Evolutionary conservation across 2,888 invertebrate species (phyloP).

Genomic region (Toxonevra muliebris): DNA sequence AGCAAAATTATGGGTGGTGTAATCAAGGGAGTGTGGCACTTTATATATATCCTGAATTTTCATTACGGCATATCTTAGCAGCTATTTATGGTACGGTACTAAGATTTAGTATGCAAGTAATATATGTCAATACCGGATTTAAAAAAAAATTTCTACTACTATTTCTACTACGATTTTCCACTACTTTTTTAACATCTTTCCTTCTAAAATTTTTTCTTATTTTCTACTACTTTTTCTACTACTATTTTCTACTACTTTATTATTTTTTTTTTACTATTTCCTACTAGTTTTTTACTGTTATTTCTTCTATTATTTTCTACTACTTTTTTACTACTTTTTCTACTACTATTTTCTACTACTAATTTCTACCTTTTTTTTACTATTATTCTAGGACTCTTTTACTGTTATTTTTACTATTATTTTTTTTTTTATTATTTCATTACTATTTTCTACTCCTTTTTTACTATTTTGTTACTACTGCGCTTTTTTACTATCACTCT

Average conservation of each 20-base stretch:
- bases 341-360: not conserved
- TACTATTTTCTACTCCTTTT: not conserved
- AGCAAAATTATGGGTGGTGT: too few relatives aligned
- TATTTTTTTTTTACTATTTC: not conserved
- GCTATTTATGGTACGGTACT: too few relatives aligned
- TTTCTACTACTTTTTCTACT: too few relatives aligned
- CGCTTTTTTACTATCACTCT: too few relatives aligned
- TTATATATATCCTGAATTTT: not conserved
- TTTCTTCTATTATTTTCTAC: not conserved
- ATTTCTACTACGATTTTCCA: too few relatives aligned
- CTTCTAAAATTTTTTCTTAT: not conserved
- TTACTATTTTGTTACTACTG: not conserved
- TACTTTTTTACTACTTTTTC: not conserved
- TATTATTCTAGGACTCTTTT: not conserved
- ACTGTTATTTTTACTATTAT: not conserved
- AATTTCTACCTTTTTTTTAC: not conserved
- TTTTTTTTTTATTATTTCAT: not conserved
- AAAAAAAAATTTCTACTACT: too few relatives aligned
- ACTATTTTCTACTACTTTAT: not conserved
- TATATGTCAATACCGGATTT: too few relatives aligned
- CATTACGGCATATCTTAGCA: too few relatives aligned
- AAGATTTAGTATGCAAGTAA: too few relatives aligned
- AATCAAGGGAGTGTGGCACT: too few relatives aligned
- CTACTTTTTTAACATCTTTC: not conserved
- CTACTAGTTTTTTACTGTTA: too few relatives aligned